Percentiles rank a stretch among this genome's conserved stretches.
Conservation (phyloP, 2,888 invertebrate species). For the Sphinx pinastri region DNA sequence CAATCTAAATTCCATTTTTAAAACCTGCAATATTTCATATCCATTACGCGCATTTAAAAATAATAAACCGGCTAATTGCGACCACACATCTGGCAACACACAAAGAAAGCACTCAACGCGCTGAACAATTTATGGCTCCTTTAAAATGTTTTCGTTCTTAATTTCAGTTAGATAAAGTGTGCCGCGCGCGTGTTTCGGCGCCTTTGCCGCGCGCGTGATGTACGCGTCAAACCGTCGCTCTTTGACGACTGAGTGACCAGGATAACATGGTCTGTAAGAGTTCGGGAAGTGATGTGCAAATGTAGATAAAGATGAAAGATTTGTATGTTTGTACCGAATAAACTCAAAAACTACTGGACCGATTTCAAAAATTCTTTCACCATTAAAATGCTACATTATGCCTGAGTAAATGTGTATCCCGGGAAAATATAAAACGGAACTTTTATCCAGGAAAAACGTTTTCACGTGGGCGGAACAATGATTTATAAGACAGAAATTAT, state of each 20-base stretch:
- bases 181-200: constrained; percentile 66
- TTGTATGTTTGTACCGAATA: too few relatives aligned
- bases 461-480: too few relatives aligned
- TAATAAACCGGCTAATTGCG: constrained; percentile 32
- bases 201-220: constrained; percentile 66
- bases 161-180: constrained; percentile 77
- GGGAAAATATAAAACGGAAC: too few relatives aligned
- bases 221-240: constrained; percentile 53
- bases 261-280: background rate
- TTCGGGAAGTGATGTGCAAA: too few relatives aligned
- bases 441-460: too few relatives aligned
- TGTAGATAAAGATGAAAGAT: background rate
- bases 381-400: too few relatives aligned
- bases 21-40: background rate
- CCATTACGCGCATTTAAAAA: background rate
- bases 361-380: too few relatives aligned
- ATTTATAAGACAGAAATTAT: too few relatives aligned
- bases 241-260: constrained; percentile 20
- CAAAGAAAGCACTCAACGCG: constrained; percentile 57
- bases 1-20: background rate
- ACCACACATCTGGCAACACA: constrained; percentile 59
- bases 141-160: constrained; percentile 80
- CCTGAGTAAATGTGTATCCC: too few relatives aligned
- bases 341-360: too few relatives aligned
- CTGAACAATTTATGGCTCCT: constrained; percentile 69